A percentile compares a stretch with the other conserved stretches of the same genome.
Conservation (phyloP, 35 echinoderm and acorn worm species). For the Apostichopus parvimensis region DNA sequence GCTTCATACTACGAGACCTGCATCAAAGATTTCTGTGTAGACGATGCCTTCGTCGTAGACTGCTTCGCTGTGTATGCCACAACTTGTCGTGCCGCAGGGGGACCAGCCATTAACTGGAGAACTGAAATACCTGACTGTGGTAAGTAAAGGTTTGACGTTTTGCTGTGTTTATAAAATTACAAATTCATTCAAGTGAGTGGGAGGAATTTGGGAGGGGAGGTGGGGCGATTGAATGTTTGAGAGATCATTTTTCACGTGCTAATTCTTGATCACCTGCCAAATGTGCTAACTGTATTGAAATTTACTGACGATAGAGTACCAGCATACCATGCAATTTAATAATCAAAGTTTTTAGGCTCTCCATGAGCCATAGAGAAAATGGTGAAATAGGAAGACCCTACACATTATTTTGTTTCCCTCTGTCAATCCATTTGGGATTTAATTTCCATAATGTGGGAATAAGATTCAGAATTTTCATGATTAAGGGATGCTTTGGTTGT, state of each 20-base stretch:
- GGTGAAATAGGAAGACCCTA: neutral
- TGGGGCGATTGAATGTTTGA: no score
- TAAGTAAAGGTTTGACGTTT: neutral
- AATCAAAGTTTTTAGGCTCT: no score
- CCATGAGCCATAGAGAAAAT: neutral
- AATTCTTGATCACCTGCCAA: no score
- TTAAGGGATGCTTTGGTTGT: neutral
- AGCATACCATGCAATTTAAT: no score
- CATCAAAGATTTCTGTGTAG: neutral
- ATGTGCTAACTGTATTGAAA: no score
- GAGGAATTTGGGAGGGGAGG: no score
- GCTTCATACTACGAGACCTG: neutral
- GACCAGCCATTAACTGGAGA: neutral
- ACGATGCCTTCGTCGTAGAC: neutral
- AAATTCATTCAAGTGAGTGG: no score
- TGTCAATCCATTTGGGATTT: no score
- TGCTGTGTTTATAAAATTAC: neutral
- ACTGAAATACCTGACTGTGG: neutral
- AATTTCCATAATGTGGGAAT: no score
- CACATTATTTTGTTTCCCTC: neutral
- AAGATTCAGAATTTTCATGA: no score
- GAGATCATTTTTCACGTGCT: no score
- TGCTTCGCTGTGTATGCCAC: neutral
- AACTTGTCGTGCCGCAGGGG: neutral
- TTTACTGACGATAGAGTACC: no score